Evolutionary conservation across 2,888 invertebrate species (phyloP), one percentile per base, ranked within the genome.

Genomic region (Microctonus brassicae): DNA sequence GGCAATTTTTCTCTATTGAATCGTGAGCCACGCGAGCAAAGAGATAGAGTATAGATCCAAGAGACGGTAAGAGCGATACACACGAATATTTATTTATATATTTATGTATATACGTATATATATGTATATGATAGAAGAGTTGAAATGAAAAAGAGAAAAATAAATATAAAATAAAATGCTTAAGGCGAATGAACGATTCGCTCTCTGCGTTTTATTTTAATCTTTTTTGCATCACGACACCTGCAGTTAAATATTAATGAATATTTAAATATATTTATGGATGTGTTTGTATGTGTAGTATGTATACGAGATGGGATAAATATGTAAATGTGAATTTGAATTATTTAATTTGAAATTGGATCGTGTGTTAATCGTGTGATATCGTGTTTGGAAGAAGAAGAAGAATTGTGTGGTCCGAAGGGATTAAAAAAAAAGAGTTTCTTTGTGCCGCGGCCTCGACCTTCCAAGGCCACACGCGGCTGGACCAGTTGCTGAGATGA

Each of bases 391-490:
- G 61, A 53, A 34, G 52, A 61, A 34, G 47, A n/a, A n/a, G n/a
- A n/a, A n/a, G n/a, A n/a, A n/a, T n/a, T n/a, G 17, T 17, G 20
- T 47, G 17, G 60, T 65, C 60, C 34, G 66, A 61, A 39, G 61
- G 61, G 53, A 61, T 47, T 24, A 65, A 64, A 67, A 65, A 67
- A 65, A 63, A 26, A 70, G 58, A 22, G 33, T 64, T 53, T 71
- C 66, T 61, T 66, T 66, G 70, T 70, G 68, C 62, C 70, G n/a
- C 70, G n/a, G 65, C 66, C 72, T 65, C 77, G 77, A 77, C 77
- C 77, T 77, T 77, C 75, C 75, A 77, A 77, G 77, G 77, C 76
- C 77, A 77, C 74, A 34, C 61, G 26, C 61, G 66, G 61, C 70
- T 52, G 66, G 70, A 66, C 70, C 70, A 68, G 58, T 60, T 64